These are phyloP conservation scores for Caenorhabditis remanei DNA, from an alignment of 1,140 invertebrate species.

Conservation along the genomic window DNA sequence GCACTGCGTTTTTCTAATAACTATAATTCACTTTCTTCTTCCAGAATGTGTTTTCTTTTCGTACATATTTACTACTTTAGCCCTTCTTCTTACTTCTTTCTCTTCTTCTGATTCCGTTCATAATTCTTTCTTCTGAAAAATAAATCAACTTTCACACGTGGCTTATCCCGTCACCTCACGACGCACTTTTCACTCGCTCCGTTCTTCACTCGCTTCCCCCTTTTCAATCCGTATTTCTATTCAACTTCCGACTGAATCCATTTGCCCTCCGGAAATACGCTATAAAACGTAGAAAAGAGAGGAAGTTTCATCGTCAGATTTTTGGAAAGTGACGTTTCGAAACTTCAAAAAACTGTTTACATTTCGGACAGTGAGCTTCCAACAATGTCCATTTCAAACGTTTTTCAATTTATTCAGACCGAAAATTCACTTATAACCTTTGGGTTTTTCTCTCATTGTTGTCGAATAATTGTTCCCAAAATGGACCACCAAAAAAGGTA, in stretches of 20 bases:
- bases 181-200: not conserved
- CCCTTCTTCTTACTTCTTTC: constrained; percentile 7
- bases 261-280: constrained; percentile 37
- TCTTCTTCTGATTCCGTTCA: not conserved
- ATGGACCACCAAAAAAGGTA: no score
- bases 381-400: no score
- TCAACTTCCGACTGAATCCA: not conserved
- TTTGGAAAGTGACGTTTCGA: constrained; percentile 19
- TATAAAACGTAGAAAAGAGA: not conserved
- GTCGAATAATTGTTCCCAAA: no score
- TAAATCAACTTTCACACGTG: not conserved
- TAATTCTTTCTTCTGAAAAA: not conserved
- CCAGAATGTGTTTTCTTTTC: constrained; percentile 39
- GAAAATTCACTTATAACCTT: no score
- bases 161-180: constrained; percentile 21
- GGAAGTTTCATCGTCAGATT: not conserved
- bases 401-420: no score
- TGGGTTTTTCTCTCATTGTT: no score
- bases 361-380: not conserved
- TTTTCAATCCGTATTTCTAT: not conserved
- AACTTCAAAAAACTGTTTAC: not conserved
- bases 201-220: not conserved
- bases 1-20: constrained; percentile 32
- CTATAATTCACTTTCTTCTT: constrained; percentile 37
- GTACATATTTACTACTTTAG: constrained; percentile 24